Evolutionary conservation across 2,113 vertebrate genomes (phyloP).

Genomic region (Erythrocercus mccallii): DNA sequence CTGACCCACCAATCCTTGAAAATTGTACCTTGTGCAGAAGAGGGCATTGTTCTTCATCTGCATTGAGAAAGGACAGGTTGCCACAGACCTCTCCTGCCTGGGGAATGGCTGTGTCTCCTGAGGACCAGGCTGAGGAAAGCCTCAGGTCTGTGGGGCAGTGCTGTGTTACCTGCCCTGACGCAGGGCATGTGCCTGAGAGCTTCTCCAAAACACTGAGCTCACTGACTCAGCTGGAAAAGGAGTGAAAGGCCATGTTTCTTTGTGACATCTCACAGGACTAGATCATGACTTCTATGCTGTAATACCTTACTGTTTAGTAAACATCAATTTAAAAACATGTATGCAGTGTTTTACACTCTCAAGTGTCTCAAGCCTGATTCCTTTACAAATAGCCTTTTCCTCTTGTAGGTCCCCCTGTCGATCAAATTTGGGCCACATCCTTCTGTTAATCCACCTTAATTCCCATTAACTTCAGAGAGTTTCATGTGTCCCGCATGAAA

Average conservation of each 20-base stretch:
- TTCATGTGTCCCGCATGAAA: background rate
- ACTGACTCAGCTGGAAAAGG: fast-evolving
- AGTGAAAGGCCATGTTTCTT: background rate
- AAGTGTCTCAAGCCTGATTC: background rate
- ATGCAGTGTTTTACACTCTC: fast-evolving
- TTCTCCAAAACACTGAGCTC: background rate
- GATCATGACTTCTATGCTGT: background rate
- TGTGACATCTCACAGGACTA: background rate
- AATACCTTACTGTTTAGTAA: fast-evolving
- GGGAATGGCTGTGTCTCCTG: background rate
- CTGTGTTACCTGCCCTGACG: background rate
- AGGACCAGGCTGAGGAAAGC: fast-evolving
- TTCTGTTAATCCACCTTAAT: background rate
- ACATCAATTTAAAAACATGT: background rate
- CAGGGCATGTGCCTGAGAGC: fast-evolving
- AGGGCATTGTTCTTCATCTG: background rate
- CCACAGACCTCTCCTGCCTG: fast-evolving
- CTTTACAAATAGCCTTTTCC: background rate
- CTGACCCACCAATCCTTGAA: background rate
- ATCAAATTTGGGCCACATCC: background rate
- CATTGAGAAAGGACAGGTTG: background rate
- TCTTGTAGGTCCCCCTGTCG: background rate
- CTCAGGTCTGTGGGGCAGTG: background rate
- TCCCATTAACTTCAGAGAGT: background rate
- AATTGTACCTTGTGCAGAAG: background rate